Conservation (phyloP, 2,797 vertebrate genomes). For the Trematomus bernacchii region DNA sequence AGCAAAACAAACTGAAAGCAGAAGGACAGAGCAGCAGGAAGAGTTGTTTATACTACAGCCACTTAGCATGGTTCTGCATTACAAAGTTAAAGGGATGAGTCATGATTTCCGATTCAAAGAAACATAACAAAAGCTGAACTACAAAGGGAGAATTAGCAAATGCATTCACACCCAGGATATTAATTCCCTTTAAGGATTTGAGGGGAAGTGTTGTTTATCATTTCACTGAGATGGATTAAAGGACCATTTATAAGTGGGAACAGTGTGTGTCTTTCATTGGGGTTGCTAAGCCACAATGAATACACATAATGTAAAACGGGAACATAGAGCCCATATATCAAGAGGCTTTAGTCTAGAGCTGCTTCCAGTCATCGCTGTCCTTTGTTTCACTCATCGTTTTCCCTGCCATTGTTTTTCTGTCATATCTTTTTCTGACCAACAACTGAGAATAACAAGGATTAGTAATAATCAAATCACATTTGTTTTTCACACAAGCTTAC, state of each 20-base stretch:
- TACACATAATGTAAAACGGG: constrained; percentile 52
- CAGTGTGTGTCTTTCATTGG: constrained; percentile 38
- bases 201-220: constrained; percentile 58
- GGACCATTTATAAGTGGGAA: constrained; percentile 40
- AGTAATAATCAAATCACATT: neutral
- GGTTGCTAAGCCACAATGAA: constrained; percentile 65
- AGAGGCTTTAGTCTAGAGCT: constrained; percentile 3
- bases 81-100: constrained; percentile 4
- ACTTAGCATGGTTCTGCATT: neutral
- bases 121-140: neutral
- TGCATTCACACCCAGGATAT: constrained; percentile 26
- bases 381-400: constrained; percentile 22
- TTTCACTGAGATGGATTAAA: constrained; percentile 65
- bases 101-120: constrained; percentile 24
- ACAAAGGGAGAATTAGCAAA: constrained; percentile 27
- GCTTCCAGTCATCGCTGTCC: constrained; percentile 13
- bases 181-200: constrained; percentile 46
- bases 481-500: neutral
- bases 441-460: neutral
- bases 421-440: constrained; percentile 2
- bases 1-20: constrained; percentile 36
- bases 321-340: constrained; percentile 48
- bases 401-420: constrained; percentile 39
- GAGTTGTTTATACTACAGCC: constrained; percentile 7
- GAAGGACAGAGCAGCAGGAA: constrained; percentile 39